Evolutionary conservation across 2,113 vertebrate species (phyloP).

Genomic region (Actenoides lindsayi): DNA sequence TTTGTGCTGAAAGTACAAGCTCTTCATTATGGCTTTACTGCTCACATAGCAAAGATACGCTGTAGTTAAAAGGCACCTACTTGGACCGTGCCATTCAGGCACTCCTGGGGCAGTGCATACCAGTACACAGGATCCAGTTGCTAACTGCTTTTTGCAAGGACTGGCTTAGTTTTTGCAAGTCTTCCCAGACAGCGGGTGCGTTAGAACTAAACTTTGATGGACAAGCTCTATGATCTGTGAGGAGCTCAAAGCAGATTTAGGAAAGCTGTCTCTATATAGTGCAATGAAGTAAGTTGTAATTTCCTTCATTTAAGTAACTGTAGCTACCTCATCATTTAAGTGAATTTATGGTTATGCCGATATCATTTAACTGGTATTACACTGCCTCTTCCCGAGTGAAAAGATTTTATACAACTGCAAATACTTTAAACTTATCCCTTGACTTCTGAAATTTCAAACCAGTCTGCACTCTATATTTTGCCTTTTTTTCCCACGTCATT

Average conservation of each 20-base stretch:
- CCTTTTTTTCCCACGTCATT: rapidly evolving
- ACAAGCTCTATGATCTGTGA: rapidly evolving
- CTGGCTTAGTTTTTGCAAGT: not conserved
- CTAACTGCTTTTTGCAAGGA: not conserved
- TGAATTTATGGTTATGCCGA: not conserved
- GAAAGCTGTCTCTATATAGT: not conserved
- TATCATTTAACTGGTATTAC: not conserved
- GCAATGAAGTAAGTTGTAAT: not conserved
- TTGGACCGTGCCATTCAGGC: not conserved
- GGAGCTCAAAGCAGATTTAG: not conserved
- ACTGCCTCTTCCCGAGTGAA: not conserved
- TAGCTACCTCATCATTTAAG: not conserved
- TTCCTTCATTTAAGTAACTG: not conserved
- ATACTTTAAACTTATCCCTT: not conserved
- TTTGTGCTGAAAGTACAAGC: not conserved
- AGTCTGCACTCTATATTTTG: not conserved
- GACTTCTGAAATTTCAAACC: not conserved
- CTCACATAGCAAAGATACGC: not conserved
- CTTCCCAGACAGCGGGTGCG: not conserved
- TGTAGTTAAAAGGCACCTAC: rapidly evolving
- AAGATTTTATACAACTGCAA: not conserved
- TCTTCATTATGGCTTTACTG: not conserved
- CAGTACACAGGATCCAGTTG: not conserved
- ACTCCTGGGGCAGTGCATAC: not conserved
- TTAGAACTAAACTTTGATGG: not conserved